These are phyloP conservation scores for Scaptomyza caliginosa DNA, from an alignment of 2,888 invertebrate genomes.

Conservation along the genomic window DNA sequence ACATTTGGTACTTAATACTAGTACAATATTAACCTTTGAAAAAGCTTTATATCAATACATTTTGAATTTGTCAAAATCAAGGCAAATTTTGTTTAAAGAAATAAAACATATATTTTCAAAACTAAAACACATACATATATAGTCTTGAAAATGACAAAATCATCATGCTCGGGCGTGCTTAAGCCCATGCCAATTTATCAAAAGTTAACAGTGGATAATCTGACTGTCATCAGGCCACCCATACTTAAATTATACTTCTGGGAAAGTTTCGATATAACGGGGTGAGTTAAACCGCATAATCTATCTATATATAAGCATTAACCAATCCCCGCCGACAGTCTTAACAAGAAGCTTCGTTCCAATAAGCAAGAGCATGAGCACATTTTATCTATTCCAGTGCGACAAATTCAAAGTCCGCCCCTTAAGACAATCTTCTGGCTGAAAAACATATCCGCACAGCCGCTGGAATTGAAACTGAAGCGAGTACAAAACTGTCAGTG, in stretches of 20 bases:
- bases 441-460: conserved; percentile 54
- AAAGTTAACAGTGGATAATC: conserved; percentile 74
- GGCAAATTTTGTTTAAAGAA: conserved; percentile 11
- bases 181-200: conserved; percentile 45
- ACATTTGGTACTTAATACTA: no score
- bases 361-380: conserved; percentile 62
- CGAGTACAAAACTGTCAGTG: conserved; percentile 77
- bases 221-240: conserved; percentile 71
- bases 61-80: conserved; percentile 2
- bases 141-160: conserved; percentile 1
- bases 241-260: conserved; percentile 77
- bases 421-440: conserved; percentile 78
- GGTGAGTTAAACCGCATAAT: conserved; percentile 43
- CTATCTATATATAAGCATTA: no score
- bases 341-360: conserved; percentile 67
- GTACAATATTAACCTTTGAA: no score
- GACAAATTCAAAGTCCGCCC: conserved; percentile 73
- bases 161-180: conserved; percentile 37
- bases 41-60: no score
- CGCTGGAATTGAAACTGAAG: conserved; percentile 56
- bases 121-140: neutral
- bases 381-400: conserved; percentile 63
- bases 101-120: neutral
- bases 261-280: conserved; percentile 74
- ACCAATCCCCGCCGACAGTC: conserved; percentile 34